These are phyloP conservation scores for Saccopteryx leptura DNA, from an alignment of 2,113 vertebrate species.

Conservation along the genomic window DNA sequence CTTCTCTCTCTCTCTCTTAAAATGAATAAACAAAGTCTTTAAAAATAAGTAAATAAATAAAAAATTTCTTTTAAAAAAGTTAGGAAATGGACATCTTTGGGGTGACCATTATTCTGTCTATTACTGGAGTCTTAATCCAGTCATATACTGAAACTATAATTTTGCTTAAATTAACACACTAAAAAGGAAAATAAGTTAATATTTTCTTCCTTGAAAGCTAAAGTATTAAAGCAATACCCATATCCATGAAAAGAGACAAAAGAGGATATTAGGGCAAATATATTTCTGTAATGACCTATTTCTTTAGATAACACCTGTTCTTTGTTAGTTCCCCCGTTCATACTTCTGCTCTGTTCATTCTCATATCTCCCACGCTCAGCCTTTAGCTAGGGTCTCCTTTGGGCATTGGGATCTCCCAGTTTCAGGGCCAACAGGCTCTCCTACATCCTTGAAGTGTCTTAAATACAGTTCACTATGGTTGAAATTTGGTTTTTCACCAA, in stretches of 20 bases:
- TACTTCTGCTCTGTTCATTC: neutral
- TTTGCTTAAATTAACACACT: neutral
- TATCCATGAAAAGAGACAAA: neutral
- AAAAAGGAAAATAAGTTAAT: conserved; percentile 22
- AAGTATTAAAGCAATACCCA: neutral
- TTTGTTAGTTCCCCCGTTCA: neutral
- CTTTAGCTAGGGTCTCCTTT: neutral
- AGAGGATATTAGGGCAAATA: neutral
- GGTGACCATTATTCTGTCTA: neutral
- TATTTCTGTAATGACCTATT: neutral
- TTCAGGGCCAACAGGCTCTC: neutral
- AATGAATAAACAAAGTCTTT: no score
- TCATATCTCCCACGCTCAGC: neutral
- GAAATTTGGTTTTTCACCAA: neutral
- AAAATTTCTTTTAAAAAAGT: no score
- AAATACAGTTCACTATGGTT: neutral
- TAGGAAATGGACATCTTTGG: no score
- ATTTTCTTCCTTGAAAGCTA: conserved; percentile 32
- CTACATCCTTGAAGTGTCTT: neutral
- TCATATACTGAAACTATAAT: neutral
- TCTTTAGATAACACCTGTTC: neutral
- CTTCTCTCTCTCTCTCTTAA: no score
- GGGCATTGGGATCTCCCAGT: neutral
- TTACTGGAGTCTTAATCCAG: neutral
- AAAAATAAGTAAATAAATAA: no score